These are phyloP conservation scores for Galerucella pusilla DNA, from an alignment of 2,888 invertebrate species.

Conservation along the genomic window DNA sequence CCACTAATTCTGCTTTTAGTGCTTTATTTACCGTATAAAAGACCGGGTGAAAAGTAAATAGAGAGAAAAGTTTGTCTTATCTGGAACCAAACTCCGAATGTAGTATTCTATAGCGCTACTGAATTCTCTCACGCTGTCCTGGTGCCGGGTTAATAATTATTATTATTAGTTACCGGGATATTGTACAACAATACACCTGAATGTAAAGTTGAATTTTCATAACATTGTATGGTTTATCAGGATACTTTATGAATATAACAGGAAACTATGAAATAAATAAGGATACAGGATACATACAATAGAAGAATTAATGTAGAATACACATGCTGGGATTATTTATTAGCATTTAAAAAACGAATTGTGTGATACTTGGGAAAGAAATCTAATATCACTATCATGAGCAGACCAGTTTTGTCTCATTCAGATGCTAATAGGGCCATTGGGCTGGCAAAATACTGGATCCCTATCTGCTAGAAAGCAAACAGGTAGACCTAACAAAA, in stretches of 20 bases:
- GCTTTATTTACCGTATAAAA: constrained; percentile 42
- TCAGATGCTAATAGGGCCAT: too few relatives aligned
- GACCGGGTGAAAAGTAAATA: constrained; percentile 41
- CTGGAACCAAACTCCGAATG: constrained; percentile 22
- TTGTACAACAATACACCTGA: not conserved
- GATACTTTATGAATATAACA: not conserved
- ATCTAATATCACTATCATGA: too few relatives aligned
- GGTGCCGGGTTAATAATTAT: constrained; percentile 7
- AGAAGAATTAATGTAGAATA: not conserved
- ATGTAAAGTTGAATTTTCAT: not conserved
- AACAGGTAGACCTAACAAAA: too few relatives aligned
- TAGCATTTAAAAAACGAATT: too few relatives aligned
- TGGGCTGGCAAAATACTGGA: too few relatives aligned
- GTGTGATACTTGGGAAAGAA: too few relatives aligned
- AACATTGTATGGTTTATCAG: not conserved
- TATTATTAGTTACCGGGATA: constrained; percentile 8
- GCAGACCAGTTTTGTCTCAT: too few relatives aligned
- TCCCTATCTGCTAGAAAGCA: too few relatives aligned
- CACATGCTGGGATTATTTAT: too few relatives aligned
- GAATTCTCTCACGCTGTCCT: constrained; percentile 29
- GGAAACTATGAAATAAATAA: not conserved
- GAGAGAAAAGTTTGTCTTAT: constrained; percentile 36
- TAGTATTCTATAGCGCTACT: constrained; percentile 20
- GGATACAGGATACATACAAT: not conserved
- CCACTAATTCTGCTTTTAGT: constrained; percentile 41